phyloP scores from a whole-genome alignment of 1,140 invertebrate species.

The Acromyrmex echinatior region DNA sequence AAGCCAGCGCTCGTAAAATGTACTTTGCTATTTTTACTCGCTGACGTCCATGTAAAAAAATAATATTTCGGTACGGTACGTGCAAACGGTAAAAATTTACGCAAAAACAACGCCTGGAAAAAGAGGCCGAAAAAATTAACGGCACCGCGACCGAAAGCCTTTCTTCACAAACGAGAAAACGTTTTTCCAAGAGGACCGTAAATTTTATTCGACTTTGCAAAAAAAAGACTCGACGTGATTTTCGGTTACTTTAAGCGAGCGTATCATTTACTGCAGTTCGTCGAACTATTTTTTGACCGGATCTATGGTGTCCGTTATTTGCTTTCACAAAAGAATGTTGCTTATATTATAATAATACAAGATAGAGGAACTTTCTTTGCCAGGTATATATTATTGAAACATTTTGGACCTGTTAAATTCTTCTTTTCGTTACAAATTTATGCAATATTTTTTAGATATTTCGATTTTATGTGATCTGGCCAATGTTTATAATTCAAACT shows the following conservation, averaged over 20 bases:
- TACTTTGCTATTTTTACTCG: conserved; percentile 47
- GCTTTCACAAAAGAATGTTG: background rate
- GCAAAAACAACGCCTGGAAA: conserved; percentile 56
- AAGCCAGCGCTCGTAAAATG: conserved; percentile 42
- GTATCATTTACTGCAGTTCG: conserved; percentile 2
- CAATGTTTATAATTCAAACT: background rate
- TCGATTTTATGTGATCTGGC: background rate
- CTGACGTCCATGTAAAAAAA: conserved; percentile 50
- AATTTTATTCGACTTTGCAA: conserved; percentile 25
- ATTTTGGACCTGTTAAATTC: background rate
- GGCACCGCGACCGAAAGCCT: conserved; percentile 11
- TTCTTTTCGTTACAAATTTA: background rate
- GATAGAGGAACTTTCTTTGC: background rate
- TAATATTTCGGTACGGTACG: conserved; percentile 13
- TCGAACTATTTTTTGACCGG: conserved; percentile 18
- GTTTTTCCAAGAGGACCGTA: background rate
- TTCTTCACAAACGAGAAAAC: background rate
- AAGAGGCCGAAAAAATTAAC: conserved; percentile 34
- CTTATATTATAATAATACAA: background rate
- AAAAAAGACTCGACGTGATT: background rate
- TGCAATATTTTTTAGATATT: background rate
- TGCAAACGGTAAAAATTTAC: conserved; percentile 40
- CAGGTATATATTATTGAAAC: background rate
- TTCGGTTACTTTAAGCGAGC: background rate
- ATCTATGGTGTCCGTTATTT: conserved; percentile 10